phyloP scores from a whole-genome alignment of 2,113 vertebrate genomes.

The Anoura caudifer region DNA sequence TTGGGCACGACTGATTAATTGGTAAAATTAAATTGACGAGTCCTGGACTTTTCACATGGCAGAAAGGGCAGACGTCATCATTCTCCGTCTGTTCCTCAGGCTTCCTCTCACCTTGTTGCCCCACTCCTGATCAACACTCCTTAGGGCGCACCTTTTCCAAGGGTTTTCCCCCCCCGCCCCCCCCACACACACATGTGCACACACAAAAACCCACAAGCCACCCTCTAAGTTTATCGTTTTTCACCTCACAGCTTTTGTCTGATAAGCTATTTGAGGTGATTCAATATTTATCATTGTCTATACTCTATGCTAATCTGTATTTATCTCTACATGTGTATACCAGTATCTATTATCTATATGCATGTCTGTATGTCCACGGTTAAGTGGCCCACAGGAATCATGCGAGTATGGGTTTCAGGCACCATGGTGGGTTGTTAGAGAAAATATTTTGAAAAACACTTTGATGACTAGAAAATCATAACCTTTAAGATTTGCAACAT shows the following conservation, averaged over 20 bases:
- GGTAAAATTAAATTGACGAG: background rate
- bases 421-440: background rate
- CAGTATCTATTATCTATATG: background rate
- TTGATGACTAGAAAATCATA: background rate
- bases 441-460: slow-evolving; percentile 28
- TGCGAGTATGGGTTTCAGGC: background rate
- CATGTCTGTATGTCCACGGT: background rate
- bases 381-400: background rate
- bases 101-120: background rate
- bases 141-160: background rate
- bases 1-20: background rate
- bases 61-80: background rate
- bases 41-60: background rate
- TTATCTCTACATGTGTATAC: background rate
- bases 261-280: background rate
- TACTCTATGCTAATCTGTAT: background rate
- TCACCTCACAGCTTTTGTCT: background rate
- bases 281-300: background rate
- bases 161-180: background rate
- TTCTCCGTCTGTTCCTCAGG: background rate
- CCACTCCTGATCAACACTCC: no score
- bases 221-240: background rate
- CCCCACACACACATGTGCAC: background rate
- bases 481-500: slow-evolving; percentile 6
- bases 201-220: background rate